Evolutionary conservation across 2,113 vertebrate genomes (phyloP).

Genomic region (Irena cyanogastra): DNA sequence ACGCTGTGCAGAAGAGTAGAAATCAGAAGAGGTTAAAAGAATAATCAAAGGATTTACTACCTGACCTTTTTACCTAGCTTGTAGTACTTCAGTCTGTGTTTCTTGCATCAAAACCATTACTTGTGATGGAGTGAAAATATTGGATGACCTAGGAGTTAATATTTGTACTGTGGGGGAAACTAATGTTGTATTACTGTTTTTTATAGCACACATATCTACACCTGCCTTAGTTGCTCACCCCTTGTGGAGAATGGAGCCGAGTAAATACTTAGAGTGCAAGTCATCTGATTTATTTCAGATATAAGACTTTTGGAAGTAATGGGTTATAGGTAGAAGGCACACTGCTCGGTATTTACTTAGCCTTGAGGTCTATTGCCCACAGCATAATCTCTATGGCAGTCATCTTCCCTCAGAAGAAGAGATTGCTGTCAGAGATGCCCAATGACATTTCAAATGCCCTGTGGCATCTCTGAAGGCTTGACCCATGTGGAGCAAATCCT

Average conservation of each 20-base stretch:
- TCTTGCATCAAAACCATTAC: background rate
- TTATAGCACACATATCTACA: background rate
- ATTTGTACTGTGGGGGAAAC: background rate
- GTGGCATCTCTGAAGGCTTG: background rate
- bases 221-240: background rate
- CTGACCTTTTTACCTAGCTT: background rate
- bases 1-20: background rate
- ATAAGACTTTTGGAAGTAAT: background rate
- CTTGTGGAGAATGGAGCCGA: background rate
- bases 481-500: background rate
- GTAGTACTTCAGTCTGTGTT: background rate
- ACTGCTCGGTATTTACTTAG: background rate
- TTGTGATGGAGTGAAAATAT: constrained; percentile 1
- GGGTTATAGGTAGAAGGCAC: background rate
- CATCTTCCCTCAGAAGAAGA: background rate
- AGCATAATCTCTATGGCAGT: background rate
- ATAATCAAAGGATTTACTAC: background rate
- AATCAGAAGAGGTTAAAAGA: background rate
- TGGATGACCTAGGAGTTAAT: background rate
- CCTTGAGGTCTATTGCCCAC: background rate
- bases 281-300: background rate
- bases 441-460: background rate
- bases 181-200: background rate
- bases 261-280: background rate
- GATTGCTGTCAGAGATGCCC: background rate